Percentiles rank a stretch among this genome's conserved stretches.
Conservation (phyloP, 2,888 invertebrate genomes). For the Hirtodrosophila cameraria region DNA sequence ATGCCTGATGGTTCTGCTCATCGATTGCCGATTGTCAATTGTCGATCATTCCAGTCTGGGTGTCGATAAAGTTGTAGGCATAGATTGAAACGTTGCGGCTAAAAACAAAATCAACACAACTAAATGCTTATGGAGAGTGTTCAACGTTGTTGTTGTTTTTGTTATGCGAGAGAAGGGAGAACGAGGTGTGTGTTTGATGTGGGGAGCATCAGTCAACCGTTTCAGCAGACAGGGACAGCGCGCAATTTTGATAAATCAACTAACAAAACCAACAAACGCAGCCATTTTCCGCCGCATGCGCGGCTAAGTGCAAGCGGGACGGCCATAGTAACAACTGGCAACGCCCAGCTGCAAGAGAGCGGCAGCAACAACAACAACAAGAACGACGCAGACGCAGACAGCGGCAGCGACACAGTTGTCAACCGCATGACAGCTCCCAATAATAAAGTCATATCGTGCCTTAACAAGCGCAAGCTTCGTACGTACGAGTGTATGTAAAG, state of each 20-base stretch:
- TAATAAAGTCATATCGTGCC: slow-evolving; percentile 80
- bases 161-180: not conserved
- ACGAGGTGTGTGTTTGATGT: not conserved
- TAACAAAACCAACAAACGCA: slow-evolving; percentile 66
- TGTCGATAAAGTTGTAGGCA: slow-evolving; percentile 77
- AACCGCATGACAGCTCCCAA: slow-evolving; percentile 77
- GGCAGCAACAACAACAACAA: slow-evolving; percentile 33
- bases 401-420: slow-evolving; percentile 79
- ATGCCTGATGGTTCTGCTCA: slow-evolving; percentile 4
- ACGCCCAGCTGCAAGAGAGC: slow-evolving; percentile 45
- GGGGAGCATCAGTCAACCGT: slow-evolving; percentile 49
- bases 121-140: slow-evolving; percentile 55
- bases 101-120: slow-evolving; percentile 77
- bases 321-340: slow-evolving; percentile 32
- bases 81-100: slow-evolving; percentile 79
- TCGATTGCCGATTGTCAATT: slow-evolving; percentile 41
- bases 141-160: no score
- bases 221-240: slow-evolving; percentile 42
- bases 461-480: slow-evolving; percentile 74
- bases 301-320: slow-evolving; percentile 42
- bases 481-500: slow-evolving; percentile 3
- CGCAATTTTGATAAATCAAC: slow-evolving; percentile 69
- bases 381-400: slow-evolving; percentile 55
- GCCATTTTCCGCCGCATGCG: slow-evolving; percentile 70
- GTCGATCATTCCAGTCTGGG: slow-evolving; percentile 46